A percentile compares a stretch with the other conserved stretches of the same genome.
These are phyloP conservation scores for Eupithecia insigniata DNA, from an alignment of 2,888 invertebrate genomes.

Conservation along the genomic window DNA sequence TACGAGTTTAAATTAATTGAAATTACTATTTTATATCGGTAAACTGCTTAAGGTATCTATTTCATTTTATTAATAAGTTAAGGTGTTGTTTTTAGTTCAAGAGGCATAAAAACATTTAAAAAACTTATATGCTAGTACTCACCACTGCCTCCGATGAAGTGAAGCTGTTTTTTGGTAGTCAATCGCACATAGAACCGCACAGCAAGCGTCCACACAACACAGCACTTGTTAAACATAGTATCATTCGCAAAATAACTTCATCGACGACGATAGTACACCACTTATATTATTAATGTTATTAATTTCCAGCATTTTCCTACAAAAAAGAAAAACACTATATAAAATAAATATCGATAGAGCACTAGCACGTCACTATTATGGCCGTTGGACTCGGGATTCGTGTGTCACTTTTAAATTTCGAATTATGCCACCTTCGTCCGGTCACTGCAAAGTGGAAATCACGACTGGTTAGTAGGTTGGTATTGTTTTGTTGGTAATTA, in stretches of 20 bases:
- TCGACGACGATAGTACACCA: slow-evolving; percentile 81
- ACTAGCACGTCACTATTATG: slow-evolving; percentile 75
- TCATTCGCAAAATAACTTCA: slow-evolving; percentile 84
- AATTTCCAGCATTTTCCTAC: slow-evolving; percentile 84
- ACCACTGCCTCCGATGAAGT: slow-evolving; percentile 57
- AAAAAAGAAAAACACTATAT: slow-evolving; percentile 76
- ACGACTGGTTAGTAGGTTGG: slow-evolving; percentile 82
- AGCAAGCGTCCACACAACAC: slow-evolving; percentile 79
- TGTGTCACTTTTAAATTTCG: slow-evolving; percentile 74
- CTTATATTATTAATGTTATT: slow-evolving; percentile 83
- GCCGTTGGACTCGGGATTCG: slow-evolving; percentile 52
- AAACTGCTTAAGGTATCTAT: not conserved
- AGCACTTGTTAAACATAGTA: slow-evolving; percentile 79
- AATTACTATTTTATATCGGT: not conserved
- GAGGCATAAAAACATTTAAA: slow-evolving; percentile 18
- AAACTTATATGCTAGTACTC: slow-evolving; percentile 47
- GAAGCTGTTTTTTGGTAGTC: slow-evolving; percentile 53
- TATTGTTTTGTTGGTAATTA: slow-evolving; percentile 57
- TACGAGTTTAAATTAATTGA: slow-evolving; percentile 13
- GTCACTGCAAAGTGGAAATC: slow-evolving; percentile 83
- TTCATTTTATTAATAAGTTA: not conserved
- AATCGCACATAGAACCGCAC: slow-evolving; percentile 70
- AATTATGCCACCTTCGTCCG: slow-evolving; percentile 81
- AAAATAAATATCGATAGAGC: slow-evolving; percentile 67
- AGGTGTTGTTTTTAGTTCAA: slow-evolving; percentile 2